These are phyloP conservation scores for Carapus acus DNA, from an alignment of 2,797 vertebrate species.

Conservation along the genomic window DNA sequence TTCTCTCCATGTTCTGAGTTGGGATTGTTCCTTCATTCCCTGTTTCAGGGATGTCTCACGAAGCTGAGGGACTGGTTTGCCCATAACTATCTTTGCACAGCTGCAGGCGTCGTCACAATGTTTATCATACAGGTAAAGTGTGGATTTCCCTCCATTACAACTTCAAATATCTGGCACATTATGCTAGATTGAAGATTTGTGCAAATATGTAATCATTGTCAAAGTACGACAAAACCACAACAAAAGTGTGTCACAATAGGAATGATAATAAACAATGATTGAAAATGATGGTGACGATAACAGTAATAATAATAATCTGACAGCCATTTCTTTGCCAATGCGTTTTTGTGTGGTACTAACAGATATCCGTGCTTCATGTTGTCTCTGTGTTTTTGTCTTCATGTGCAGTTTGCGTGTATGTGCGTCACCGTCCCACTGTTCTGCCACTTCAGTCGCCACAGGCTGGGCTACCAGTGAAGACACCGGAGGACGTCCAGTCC, in stretches of 20 bases:
- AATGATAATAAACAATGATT: not conserved
- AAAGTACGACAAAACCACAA: no score
- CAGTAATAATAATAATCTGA: not conserved
- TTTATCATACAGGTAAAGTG: constrained; percentile 63
- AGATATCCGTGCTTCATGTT: not conserved
- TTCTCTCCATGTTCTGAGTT: no score
- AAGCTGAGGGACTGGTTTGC: constrained; percentile 63
- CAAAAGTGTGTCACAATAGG: not conserved
- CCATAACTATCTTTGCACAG: constrained; percentile 58
- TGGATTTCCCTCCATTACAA: not conserved
- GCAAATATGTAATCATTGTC: no score
- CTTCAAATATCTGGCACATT: no score
- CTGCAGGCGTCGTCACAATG: constrained; percentile 58
- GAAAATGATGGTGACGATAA: not conserved
- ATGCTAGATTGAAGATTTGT: no score
- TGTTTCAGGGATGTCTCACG: constrained; percentile 58
- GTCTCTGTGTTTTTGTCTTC: constrained; percentile 11
- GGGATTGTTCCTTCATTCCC: not conserved
- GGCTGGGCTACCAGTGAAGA: constrained; percentile 55
- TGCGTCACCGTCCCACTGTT: constrained; percentile 57
- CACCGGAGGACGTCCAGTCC: not conserved
- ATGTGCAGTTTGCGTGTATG: constrained; percentile 58
- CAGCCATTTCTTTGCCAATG: not conserved
- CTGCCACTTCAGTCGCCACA: constrained; percentile 49
- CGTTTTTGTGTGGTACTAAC: not conserved